A percentile compares a stretch with the other conserved stretches of the same genome.
Conservation (phyloP, 2,888 invertebrate species). For the Argyresthia albistria region DNA sequence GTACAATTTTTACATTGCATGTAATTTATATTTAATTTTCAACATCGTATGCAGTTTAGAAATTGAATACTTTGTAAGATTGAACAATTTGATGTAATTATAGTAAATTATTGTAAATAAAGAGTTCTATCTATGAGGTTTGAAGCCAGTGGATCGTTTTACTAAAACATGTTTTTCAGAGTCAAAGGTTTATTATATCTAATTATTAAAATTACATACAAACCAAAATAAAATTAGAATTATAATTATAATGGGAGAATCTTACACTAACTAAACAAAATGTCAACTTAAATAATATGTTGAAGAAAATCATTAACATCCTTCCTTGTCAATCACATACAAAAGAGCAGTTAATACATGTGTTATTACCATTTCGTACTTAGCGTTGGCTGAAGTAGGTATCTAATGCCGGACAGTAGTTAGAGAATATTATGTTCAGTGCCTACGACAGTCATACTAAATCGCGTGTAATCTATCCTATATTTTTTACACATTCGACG, state of each 20-base stretch:
- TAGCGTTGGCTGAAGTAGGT: too few species aligned
- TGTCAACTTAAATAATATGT: too few species aligned
- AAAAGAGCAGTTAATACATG: too few species aligned
- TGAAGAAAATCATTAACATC: too few species aligned
- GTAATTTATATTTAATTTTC: background rate
- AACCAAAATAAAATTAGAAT: background rate
- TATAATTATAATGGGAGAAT: background rate
- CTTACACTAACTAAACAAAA: background rate
- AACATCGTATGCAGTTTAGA: background rate
- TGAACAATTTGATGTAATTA: conserved; percentile 6
- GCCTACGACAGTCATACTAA: too few species aligned
- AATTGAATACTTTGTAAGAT: background rate
- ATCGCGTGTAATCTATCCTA: too few species aligned
- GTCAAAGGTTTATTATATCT: background rate
- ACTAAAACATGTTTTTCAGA: background rate
- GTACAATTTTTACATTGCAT: conserved; percentile 1
- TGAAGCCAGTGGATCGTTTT: too few species aligned
- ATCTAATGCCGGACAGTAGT: too few species aligned
- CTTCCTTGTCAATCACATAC: too few species aligned
- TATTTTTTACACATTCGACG: too few species aligned
- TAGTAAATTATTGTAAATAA: conserved; percentile 36
- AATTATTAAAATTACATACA: background rate
- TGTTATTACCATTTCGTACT: too few species aligned
- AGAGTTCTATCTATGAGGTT: conserved; percentile 18
- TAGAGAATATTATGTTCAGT: too few species aligned